Conservation (phyloP, 2,113 vertebrate species). For the Serranochromis macrocephalus region DNA sequence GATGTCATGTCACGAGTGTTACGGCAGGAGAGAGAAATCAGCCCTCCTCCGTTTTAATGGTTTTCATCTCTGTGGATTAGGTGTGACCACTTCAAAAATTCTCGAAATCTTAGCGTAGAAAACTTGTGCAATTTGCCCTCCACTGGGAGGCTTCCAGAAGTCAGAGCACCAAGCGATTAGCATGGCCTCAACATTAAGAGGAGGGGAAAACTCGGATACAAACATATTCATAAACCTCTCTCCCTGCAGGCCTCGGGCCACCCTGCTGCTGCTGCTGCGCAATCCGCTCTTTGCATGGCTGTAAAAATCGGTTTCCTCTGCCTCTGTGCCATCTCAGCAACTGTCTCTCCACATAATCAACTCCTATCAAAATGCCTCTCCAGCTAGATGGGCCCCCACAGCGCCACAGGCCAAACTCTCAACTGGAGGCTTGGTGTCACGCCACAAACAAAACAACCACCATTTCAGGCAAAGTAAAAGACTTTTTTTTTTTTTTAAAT, state of each 20-base stretch:
- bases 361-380: slow-evolving; percentile 52
- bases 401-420: slow-evolving; percentile 30
- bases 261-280: slow-evolving; percentile 19
- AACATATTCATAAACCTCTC: slow-evolving; percentile 62
- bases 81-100: slow-evolving; percentile 68
- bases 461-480: background rate
- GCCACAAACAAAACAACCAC: background rate
- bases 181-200: slow-evolving; percentile 57
- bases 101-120: slow-evolving; percentile 23
- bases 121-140: slow-evolving; percentile 44
- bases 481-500: background rate
- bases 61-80: slow-evolving; percentile 57
- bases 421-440: background rate
- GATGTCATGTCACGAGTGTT: slow-evolving; percentile 30
- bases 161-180: slow-evolving; percentile 66
- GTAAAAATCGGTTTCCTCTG: slow-evolving; percentile 62
- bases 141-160: slow-evolving; percentile 63
- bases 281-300: slow-evolving; percentile 42
- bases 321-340: slow-evolving; percentile 42
- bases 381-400: slow-evolving; percentile 30
- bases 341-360: slow-evolving; percentile 55
- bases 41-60: slow-evolving; percentile 43
- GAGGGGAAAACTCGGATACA: slow-evolving; percentile 42
- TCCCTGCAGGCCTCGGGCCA: slow-evolving; percentile 30
- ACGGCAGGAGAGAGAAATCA: slow-evolving; percentile 2